Evolutionary conservation across 1,140 invertebrate species (phyloP), one percentile per base, ranked within the genome.

Genomic region (Diabrotica virgifera): DNA sequence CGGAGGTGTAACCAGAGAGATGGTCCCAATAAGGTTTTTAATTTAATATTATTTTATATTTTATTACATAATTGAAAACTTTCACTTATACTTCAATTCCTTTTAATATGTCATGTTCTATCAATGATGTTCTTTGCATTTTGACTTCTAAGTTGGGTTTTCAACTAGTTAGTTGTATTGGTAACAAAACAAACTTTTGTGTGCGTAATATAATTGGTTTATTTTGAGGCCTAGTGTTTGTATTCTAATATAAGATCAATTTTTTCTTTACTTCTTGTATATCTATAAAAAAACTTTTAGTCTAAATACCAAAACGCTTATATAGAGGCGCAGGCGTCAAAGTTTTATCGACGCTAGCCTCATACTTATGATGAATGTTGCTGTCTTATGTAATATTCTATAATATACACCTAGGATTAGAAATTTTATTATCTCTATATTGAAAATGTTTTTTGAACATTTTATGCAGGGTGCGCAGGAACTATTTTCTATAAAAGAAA

Each of bases 281-380:
- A 24, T 24, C 24, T 24, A 24, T n/a, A 24, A 24, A 24, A 14
- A 59, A 56, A 40, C 53, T 50, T 65, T 52, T 52, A 59, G 40
- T 58, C 57, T 55, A 38, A 63, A 64, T 46, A 67, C 52, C 52
- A 67, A 67, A 67, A 60, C 66, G 66, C 66, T 67, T 67, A 67
- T 57, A 67, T 59, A 64, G 62, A 67, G 53, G 63, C 60, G 53
- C 54, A 57, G 62, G 52, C 59, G 58, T 59, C 59, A 65, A 60
- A 65, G 37, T 40, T 62, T 54, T 40, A 40, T 53, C 50, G 37
- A 67, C 59, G 40, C 58, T 58, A 54, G 58, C 51, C 65, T 64
- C 58, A 57, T 64, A 64, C 66, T 67, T 67, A 67, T 67, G 66
- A 67, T 67, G 51, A 67, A 67, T 67, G 66, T 67, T 64, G 62